phyloP scores from a whole-genome alignment of 2,888 invertebrate genomes.

The Bellardia bayeri region DNA sequence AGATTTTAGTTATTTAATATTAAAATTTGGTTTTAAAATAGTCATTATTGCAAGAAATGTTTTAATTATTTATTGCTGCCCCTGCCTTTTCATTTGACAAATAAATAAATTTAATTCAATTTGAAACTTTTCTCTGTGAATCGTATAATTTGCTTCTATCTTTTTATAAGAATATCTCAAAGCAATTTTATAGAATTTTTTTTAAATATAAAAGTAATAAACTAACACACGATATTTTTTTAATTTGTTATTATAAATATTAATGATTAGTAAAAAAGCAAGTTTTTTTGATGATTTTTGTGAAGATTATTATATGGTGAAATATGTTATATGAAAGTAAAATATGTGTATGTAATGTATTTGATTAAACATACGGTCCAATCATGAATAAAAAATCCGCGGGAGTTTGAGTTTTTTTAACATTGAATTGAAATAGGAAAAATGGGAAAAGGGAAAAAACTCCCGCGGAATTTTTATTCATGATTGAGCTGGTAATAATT shows the following conservation, averaged over 20 bases:
- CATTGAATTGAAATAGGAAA: too few species aligned
- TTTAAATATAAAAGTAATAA: not conserved
- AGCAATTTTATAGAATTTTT: not conserved
- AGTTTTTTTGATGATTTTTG: constrained; percentile 83
- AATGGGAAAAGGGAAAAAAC: too few species aligned
- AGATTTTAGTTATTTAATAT: too few species aligned
- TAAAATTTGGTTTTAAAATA: too few species aligned
- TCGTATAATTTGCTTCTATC: not conserved
- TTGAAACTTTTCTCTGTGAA: not conserved
- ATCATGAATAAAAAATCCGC: too few species aligned
- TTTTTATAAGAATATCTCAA: not conserved
- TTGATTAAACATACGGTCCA: constrained; percentile 21
- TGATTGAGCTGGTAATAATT: not conserved
- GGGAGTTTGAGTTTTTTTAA: too few species aligned
- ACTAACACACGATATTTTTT: constrained; percentile 22
- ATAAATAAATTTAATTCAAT: not conserved
- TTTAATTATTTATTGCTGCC: too few species aligned
- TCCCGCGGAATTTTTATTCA: too few species aligned
- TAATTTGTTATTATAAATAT: not conserved
- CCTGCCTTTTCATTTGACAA: not conserved
- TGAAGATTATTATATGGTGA: constrained; percentile 76
- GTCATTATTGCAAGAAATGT: too few species aligned
- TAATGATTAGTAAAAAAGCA: constrained; percentile 72
- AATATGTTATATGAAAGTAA: constrained; percentile 58
- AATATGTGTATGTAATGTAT: constrained; percentile 35